A percentile compares a stretch with the other conserved stretches of the same genome.
These are phyloP conservation scores for Hirtodrosophila confusa DNA, from an alignment of 2,888 invertebrate genomes.

Conservation along the genomic window DNA sequence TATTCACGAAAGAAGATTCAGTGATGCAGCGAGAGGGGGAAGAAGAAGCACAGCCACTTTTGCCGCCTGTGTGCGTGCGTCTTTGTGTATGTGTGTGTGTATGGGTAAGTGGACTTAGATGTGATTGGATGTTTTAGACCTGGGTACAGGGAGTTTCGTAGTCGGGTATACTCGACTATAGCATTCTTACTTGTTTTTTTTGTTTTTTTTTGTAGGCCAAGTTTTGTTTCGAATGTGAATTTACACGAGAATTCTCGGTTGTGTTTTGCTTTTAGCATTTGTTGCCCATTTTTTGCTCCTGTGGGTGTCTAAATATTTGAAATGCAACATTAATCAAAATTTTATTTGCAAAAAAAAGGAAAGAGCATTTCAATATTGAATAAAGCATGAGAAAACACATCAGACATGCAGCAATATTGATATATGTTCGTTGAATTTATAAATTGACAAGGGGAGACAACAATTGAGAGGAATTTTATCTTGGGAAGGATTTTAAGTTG, in stretches of 20 bases:
- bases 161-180: no score
- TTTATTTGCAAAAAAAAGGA: slow-evolving; percentile 30
- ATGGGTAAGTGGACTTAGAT: no score
- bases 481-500: neutral
- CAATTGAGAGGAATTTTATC: slow-evolving; percentile 25
- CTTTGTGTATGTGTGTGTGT: no score
- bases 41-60: no score
- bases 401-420: slow-evolving; percentile 67
- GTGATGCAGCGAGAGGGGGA: no score
- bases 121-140: no score
- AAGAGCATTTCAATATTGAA: slow-evolving; percentile 36
- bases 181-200: no score
- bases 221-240: slow-evolving; percentile 46
- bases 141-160: no score
- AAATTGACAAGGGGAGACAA: slow-evolving; percentile 41
- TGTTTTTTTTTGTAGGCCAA: slow-evolving; percentile 17
- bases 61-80: no score
- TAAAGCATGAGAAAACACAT: slow-evolving; percentile 13
- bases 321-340: slow-evolving; percentile 61
- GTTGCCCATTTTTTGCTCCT: slow-evolving; percentile 8
- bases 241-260: slow-evolving; percentile 42
- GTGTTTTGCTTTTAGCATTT: slow-evolving; percentile 34
- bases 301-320: slow-evolving; percentile 59
- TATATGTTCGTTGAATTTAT: slow-evolving; percentile 41
- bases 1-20: no score